Evolutionary conservation across 2,888 invertebrate genomes (phyloP), one percentile per base, ranked within the genome.

Genomic region (Oligia fasciuncula): DNA sequence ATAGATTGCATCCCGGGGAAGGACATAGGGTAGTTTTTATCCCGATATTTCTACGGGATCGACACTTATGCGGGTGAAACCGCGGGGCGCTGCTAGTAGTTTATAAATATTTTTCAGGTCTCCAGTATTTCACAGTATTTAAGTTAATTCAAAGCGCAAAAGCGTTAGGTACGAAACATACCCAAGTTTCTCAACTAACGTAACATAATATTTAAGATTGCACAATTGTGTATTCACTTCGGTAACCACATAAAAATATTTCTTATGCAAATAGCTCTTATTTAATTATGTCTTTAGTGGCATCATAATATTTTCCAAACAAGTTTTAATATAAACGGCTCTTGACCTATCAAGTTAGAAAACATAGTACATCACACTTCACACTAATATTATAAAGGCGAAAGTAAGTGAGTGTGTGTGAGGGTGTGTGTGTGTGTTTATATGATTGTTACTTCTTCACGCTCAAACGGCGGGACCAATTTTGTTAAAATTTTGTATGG

Each of bases 231-330:
- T 81, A 40, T 85, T 85, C 69, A 81, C 54, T 40, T 29, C 40
- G 62, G 72, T 80, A 85, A 72, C 62, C 62, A 63, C 62, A 68
- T 43, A 82, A n/a, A 85, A 68, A 81, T 81, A 69, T 81, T 29
- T 62, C 63, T 82, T 85, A 54, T 74, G 35, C 81, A 82, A 82
- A 85, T 65, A 82, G 14, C 29, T 17, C 19, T 85, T 81, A 66
- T 85, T 81, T 80, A 80, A 85, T 81, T 80, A 60, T 17, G 65
- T 80, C 23, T 69, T 70, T 80, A 81, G 71, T 81, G 81, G 76
- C 86, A 73, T 83, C 78, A 83, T 86, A 83, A 83, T 83, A 77
- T 83, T 83, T 83, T 77, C 1, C 72, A 87, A 84, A 84, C 78
- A 83, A 66, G 72, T 85, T 71, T 65, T 60, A 73, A 60, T 51